phyloP scores from a whole-genome alignment of 92 coral and sea anemone genomes.

The Heliopora coerulea region DNA sequence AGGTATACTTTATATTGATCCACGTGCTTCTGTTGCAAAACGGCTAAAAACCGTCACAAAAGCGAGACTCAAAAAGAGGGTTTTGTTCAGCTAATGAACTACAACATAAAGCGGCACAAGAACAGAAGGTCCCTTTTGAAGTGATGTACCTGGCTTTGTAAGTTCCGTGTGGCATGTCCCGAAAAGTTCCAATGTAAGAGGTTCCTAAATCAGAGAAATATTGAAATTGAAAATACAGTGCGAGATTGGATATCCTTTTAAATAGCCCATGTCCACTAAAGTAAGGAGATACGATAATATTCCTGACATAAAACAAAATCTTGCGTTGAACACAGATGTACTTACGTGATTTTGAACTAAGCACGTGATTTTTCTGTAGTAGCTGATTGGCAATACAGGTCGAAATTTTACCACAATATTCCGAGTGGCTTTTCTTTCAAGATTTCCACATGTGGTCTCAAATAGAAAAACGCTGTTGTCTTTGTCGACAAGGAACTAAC shows the following conservation, averaged over 20 bases:
- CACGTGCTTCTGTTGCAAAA: slow-evolving; percentile 75
- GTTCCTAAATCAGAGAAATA: slow-evolving; percentile 74
- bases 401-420: slow-evolving; percentile 64
- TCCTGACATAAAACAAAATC: too few species aligned
- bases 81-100: too few species aligned
- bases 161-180: slow-evolving; percentile 99
- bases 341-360: slow-evolving; percentile 90
- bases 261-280: too few species aligned
- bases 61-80: background rate
- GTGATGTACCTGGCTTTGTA: slow-evolving; percentile 79
- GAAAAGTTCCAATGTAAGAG: slow-evolving; percentile 76
- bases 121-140: too few species aligned
- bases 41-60: slow-evolving; percentile 54
- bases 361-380: slow-evolving; percentile 81
- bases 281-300: too few species aligned
- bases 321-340: background rate
- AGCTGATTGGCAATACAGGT: slow-evolving; percentile 79
- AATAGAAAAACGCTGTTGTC: slow-evolving; percentile 81
- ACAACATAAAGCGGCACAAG: too few species aligned
- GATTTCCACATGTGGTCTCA: slow-evolving; percentile 71
- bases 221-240: background rate
- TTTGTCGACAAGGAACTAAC: slow-evolving; percentile 86
- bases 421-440: slow-evolving; percentile 66
- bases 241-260: too few species aligned
- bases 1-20: slow-evolving; percentile 76